Conservation (phyloP, 2,113 vertebrate genomes). For the Pitta sordida region DNA sequence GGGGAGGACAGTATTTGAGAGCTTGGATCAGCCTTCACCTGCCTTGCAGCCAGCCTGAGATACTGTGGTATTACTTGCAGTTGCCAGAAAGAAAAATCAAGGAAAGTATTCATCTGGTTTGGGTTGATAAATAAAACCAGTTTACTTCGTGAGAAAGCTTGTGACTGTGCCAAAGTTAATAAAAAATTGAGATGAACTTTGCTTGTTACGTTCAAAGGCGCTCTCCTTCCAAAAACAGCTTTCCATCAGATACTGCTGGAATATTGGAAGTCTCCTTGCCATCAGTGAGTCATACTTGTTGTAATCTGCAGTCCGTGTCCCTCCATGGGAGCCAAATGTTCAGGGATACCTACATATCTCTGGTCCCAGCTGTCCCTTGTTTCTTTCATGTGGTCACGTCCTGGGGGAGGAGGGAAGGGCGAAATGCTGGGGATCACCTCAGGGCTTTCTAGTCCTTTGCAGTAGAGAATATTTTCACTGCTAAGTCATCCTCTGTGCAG, state of each 20-base stretch:
- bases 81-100: background rate
- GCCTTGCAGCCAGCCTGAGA: background rate
- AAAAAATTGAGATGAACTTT: slow-evolving; percentile 47
- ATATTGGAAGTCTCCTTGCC: background rate
- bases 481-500: background rate
- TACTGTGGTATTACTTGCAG: background rate
- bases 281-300: background rate
- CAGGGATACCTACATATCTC: background rate
- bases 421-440: slow-evolving; percentile 16
- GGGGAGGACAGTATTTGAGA: background rate
- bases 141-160: slow-evolving; percentile 8
- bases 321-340: slow-evolving; percentile 52
- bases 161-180: slow-evolving; percentile 42
- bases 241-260: slow-evolving; percentile 7
- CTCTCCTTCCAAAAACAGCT: slow-evolving; percentile 1
- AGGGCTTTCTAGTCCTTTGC: background rate
- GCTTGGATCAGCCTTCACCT: background rate
- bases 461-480: background rate
- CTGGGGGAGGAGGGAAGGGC: background rate
- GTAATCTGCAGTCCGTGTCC: background rate
- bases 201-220: slow-evolving; percentile 3
- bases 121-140: slow-evolving; percentile 26
- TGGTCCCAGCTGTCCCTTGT: background rate
- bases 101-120: slow-evolving; percentile 7
- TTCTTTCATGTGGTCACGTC: slow-evolving; percentile 34